Percentiles rank a stretch among this genome's conserved stretches.
These are phyloP conservation scores for Molanna angustata DNA, from an alignment of 2,888 invertebrate species.

Conservation along the genomic window DNA sequence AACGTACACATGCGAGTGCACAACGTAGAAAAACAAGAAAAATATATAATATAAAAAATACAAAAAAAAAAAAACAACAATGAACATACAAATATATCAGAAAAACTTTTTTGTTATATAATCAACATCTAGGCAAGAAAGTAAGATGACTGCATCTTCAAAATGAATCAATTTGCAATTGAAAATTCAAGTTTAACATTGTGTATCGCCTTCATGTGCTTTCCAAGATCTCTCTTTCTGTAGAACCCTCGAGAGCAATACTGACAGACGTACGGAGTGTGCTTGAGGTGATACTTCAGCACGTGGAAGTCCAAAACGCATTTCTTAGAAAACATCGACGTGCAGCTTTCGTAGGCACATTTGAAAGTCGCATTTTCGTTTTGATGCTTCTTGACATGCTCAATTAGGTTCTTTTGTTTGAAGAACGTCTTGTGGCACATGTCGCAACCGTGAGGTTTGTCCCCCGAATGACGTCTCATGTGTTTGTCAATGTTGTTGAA, in stretches of 20 bases:
- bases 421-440: not conserved
- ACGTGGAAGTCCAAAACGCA: not conserved
- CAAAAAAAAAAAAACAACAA: no score
- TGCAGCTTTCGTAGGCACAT: not conserved
- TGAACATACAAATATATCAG: no score
- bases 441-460: not conserved
- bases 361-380: not conserved
- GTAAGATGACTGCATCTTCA: no score
- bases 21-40: constrained; percentile 15
- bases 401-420: not conserved
- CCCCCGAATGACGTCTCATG: not conserved
- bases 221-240: not conserved
- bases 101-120: no score
- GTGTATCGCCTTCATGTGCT: not conserved
- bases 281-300: not conserved
- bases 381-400: not conserved
- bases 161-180: not conserved
- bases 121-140: no score
- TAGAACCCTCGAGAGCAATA: not conserved
- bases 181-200: not conserved
- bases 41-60: no score
- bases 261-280: not conserved
- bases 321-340: not conserved
- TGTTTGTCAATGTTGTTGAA: not conserved
- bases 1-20: constrained; percentile 15